Base-by-base conservation (phyloP, 92 coral and sea anemone genomes). In the Porites lobata region DNA sequence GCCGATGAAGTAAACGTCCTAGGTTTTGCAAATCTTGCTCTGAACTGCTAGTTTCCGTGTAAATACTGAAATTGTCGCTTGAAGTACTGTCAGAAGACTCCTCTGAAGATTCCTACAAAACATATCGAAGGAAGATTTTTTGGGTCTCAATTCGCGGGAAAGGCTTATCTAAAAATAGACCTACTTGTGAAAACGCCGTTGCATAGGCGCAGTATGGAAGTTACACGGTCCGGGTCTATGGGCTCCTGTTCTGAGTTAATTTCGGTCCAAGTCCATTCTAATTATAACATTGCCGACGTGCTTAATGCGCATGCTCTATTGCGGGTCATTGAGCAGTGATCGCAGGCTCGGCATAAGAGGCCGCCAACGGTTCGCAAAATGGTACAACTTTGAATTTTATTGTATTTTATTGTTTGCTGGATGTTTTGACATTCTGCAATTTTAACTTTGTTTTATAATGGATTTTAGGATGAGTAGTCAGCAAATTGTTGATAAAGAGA, bases 351-450 rank as follows among this genome's bases (percentile, higher is more conserved):
- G 77, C 9, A 61, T 57, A 65, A 80, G 75, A 72, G 87, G 91
- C 90, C 91, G 96, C 78, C 93, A 91, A 95, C 98, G 96, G 96
- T 92, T 93, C 75, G 67, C 85, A 75, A 86, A 94, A 94, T 95
- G 98, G 98, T 95, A 93, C 87, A 94, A 77, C 87, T 89, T 95
- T 93, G 91, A 92, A 95, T 90, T 83, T 83, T 68, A 88, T 54
- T 73, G 75, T 74, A 50, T 80, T 80, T 74, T 75, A 43, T 69
- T 65, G 79, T 72, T 59, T 82, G 73, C 65, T 32, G 72, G 72
- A 47, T 57, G 29, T 84, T 84, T 84, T 59, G 50, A 63, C 6
- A 38, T 61, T 84, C 58, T 32, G 24, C 76, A 62, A 51, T 43
- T 50, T 74, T 84, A 84, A 73, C 74, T 24, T 59, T 61, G 57